Evolutionary conservation across 2,888 invertebrate species (phyloP).

Genomic region (Leucophenga maculata): DNA sequence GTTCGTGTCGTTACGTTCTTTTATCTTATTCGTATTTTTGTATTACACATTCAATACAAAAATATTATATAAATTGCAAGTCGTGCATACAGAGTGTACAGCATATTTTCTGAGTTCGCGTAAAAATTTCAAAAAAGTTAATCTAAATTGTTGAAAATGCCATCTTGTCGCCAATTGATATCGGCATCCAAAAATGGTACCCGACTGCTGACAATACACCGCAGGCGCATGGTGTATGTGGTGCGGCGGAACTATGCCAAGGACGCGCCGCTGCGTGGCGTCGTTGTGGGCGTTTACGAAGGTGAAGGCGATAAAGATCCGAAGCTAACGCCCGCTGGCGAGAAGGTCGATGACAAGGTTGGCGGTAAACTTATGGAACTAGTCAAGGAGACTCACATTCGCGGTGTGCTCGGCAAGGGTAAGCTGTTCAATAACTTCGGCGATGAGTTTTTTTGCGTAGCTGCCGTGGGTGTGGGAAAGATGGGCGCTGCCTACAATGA

Average conservation of each 20-base stretch:
- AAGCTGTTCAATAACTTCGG: constrained; percentile 48
- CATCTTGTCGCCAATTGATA: not conserved
- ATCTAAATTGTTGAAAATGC: constrained; percentile 8
- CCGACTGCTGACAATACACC: not conserved
- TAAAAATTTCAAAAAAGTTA: not conserved
- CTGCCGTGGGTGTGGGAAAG: constrained; percentile 79
- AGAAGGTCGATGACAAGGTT: constrained; percentile 71
- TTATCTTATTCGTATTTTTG: no score
- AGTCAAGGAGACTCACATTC: constrained; percentile 58
- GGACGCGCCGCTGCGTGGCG: constrained; percentile 64
- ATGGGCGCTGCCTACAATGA: constrained; percentile 75
- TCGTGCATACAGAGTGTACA: no score
- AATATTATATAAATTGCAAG: no score
- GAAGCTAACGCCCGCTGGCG: constrained; percentile 70
- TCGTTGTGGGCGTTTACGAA: constrained; percentile 73
- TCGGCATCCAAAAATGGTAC: not conserved
- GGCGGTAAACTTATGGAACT: constrained; percentile 71
- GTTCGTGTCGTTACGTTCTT: no score
- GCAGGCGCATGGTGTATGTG: not conserved
- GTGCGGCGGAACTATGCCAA: not conserved
- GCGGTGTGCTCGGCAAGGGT: constrained; percentile 45
- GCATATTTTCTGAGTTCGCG: not conserved
- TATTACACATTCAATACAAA: no score
- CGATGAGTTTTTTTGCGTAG: constrained; percentile 69
- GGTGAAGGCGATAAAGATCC: constrained; percentile 65